Evolutionary conservation across 2,888 invertebrate species (phyloP), one percentile per base, ranked within the genome.

Genomic region (Drosophila leonis): DNA sequence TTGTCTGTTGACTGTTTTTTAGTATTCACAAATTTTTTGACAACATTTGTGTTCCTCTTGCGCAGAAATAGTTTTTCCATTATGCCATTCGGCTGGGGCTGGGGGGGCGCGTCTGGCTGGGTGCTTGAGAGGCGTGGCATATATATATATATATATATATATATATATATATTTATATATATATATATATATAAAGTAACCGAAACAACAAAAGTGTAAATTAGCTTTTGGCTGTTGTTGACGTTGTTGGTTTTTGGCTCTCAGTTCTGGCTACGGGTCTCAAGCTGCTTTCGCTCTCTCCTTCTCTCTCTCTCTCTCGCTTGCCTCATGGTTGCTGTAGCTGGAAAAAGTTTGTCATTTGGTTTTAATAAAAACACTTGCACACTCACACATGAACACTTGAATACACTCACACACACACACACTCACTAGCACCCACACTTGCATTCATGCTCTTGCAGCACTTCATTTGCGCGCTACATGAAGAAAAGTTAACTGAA

Each of bases 221-320:
- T 86, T 88, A 86, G 85, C 90, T 86, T 85, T 90, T 84, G 85
- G 83, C 86, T 86, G 90, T 88, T 90, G 90, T 90, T 86, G 83
- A 84, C 83, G 84, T 83, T 89, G 83, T 89, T 87, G 89, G 84
- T 72, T 72, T 72, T 70, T 76, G 69, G 35, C 54, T 69, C 67
- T 61, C 33, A 24, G 56, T 39, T 69, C 39, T 39, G 54, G 54
- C 51, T 46, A 18, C 31, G 31, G 51, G 24, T 31, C 37, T 51
- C 42, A n/a, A 27, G 42, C 56, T 51, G 24, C 29, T 56, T 46
- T 49, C 48, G 31, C 18, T 52, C 52, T 29, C 48, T 52, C 42
- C 13, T 13, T 12, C 54, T 13, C 54, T 37, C 54, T 39, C 55
- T 20, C 54, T n/a, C 27, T 7, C 27, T 13, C 24, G 15, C 18